Base-by-base conservation (phyloP, 2,888 invertebrate species). In the Apamea crenata region DNA sequence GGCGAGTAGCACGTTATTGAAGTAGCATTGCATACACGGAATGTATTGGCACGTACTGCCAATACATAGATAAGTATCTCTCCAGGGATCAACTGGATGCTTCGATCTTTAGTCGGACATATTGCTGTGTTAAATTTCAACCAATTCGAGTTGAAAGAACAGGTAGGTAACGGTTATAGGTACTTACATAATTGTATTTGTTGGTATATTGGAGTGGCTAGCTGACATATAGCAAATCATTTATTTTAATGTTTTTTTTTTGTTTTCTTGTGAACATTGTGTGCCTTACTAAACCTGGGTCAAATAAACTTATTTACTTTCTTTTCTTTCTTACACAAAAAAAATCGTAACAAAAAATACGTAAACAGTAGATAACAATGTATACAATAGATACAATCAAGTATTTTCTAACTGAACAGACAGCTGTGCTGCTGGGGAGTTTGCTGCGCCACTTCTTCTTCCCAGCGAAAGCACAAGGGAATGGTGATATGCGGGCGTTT, bases 41-140 rank as follows among this genome's bases (percentile, higher is more conserved):
- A 74, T 80, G 69, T 70, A 85, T 82, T 61, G 74, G 69, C 74
- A 80, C 74, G 82, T 74, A 80, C 84, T 70, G 21, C 12, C 44
- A 59, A 84, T 82, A 80, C 80, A 84, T 82, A 16, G 71, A 40
- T 68, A 29, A 72, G 84, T 68, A 47, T 1, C 53, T 6, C 81
- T 71, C 79, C 18, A 32, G 69, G 29, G 80, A 84, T 68, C 71
- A 47, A 68, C 61, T 71, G 65, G 18, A 69, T 73, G 56, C 56
- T 80, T 40, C 21, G 40, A 84, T 80, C 56, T 72, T 56, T 29
- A 66, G 67, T 47, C 59, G 25, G 73, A 69, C 12, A 25, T 47
- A 63, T 77, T 47, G 77, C 25, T 29, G 40, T 65, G 32, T 44
- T 59, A 36, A 47, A 59, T 53, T 80, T 68, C 6, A 40, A 29